Evolutionary conservation across 2,113 vertebrate species (phyloP), one percentile per base, ranked within the genome.

Genomic region (Amphilophus citrinellus): DNA sequence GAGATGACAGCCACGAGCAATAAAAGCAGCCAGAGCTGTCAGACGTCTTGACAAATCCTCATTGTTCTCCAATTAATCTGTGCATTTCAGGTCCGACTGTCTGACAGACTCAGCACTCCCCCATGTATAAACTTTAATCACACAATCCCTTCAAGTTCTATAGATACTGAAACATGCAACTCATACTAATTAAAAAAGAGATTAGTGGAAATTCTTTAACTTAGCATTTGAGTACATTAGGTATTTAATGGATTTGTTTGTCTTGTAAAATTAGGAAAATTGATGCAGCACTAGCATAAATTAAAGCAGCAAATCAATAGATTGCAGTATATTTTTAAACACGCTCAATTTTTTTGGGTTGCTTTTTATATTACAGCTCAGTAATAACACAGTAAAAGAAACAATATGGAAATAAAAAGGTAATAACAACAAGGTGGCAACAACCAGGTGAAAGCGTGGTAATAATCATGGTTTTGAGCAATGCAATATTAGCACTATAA

Each of bases 221-320:
- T 56, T 56, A 73, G 53, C 27, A 2, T 73, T 73, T 13, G 6
- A 73, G 10, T 73, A 73, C 32, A n/a, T 73, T 27, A 56, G 17
- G 18, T 73, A 27, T 73, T 56, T 73, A 56, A 73, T 35, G 27
- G 47, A 32, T 73, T 73, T 80, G 18, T 71, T 80, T 68, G 56
- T 27, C 8, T 57, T 53, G 10, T 50, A 68, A 22, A 77, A 35
- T 50, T 15, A 18, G 61, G 14, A 47, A 42, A 42, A 60, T 47
- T 4, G 22, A 44, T 80, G 60, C 17, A 35, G 56, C 20, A 68
- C 24, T 50, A 59, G 61, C 53, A 6, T 59, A 44, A n/a, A 27
- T 59, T 44, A 47, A 71, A 47, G 10, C 1, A 3, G 65, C 20
- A 80, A 75, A 35, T 32, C 50, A 14, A 7, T 18, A 53, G 15